phyloP scores from a whole-genome alignment of 2,888 invertebrate species.

The Neoaliturus tenellus region DNA sequence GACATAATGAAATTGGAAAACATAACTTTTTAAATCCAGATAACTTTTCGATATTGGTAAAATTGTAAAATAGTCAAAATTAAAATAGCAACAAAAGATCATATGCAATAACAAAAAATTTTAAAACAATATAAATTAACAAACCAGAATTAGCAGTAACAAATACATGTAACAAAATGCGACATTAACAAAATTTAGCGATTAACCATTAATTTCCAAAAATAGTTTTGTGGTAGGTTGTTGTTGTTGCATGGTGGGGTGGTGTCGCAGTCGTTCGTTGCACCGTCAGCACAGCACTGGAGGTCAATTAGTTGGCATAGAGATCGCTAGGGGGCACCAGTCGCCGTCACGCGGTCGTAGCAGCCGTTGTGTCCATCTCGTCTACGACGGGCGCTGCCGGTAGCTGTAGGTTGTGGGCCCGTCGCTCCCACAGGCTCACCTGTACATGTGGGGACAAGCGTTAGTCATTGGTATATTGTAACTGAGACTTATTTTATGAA shows the following conservation, averaged over 20 bases:
- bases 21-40: neutral
- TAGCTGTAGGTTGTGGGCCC: conserved; percentile 60
- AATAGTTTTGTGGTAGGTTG: too few species aligned
- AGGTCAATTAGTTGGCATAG: neutral
- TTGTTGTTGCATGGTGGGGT: neutral
- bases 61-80: neutral
- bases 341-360: conserved; percentile 45
- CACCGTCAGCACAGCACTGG: neutral
- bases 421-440: neutral
- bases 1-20: neutral
- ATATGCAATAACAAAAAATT: neutral
- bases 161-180: too few species aligned
- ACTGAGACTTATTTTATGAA: too few species aligned
- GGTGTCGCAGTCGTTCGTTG: neutral
- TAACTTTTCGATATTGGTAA: neutral
- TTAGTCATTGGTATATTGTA: too few species aligned
- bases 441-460: too few species aligned
- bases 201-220: neutral
- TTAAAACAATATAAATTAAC: neutral
- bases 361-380: conserved; percentile 37
- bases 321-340: neutral
- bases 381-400: conserved; percentile 1
- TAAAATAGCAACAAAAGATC: neutral
- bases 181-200: too few species aligned
- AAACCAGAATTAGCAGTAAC: neutral